Evolutionary conservation across 2,888 invertebrate species (phyloP).

Genomic region (Lasioglossum zephyrum): DNA sequence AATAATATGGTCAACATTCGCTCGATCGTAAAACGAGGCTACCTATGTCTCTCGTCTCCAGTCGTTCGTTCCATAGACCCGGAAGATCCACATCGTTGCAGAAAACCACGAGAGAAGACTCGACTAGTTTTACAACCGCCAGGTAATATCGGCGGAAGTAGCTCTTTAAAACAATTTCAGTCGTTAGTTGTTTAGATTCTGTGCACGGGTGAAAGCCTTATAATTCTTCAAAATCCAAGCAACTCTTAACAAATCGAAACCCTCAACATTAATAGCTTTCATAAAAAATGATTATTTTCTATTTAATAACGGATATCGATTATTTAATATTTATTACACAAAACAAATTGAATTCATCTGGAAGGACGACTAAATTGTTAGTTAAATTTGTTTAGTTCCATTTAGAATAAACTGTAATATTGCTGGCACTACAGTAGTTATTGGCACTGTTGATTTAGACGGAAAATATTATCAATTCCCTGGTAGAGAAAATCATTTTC

Average conservation of each 20-base stretch:
- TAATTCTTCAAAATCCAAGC: background rate
- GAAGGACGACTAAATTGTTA: no score
- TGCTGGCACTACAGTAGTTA: no score
- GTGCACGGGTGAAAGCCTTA: no score
- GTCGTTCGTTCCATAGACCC: constrained; percentile 17
- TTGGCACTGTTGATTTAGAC: no score
- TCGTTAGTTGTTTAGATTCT: background rate
- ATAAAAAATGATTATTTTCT: background rate
- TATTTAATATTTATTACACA: no score
- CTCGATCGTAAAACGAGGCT: constrained; percentile 45
- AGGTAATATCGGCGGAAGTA: constrained; percentile 2
- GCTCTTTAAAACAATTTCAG: constrained; percentile 15
- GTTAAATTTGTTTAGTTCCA: no score
- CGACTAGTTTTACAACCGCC: constrained; percentile 7
- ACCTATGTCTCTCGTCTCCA: constrained; percentile 23
- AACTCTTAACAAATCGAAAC: background rate
- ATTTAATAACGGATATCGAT: no score
- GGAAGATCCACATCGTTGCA: constrained; percentile 45
- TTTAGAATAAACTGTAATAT: no score
- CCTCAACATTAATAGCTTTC: background rate
- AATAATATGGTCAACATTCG: constrained; percentile 42
- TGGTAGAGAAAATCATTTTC: no score
- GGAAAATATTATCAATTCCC: no score
- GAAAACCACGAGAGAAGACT: constrained; percentile 27
- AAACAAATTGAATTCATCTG: no score